phyloP scores from a whole-genome alignment of 2,797 vertebrate species.

The Florisuga fusca region DNA sequence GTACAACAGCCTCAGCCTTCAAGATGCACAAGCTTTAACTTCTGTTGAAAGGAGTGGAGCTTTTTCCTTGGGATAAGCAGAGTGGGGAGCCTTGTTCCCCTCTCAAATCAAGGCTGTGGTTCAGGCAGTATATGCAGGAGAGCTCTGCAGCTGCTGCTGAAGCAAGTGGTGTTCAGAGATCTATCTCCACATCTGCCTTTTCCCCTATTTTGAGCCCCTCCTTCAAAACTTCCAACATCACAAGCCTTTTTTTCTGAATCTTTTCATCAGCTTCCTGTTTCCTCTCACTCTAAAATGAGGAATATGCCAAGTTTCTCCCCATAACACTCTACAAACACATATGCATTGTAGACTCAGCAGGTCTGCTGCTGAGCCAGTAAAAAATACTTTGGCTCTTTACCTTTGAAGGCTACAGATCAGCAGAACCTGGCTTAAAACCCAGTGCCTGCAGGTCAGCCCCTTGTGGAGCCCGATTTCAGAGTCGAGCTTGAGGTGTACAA shows the following conservation, averaged over 20 bases:
- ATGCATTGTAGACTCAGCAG: neutral
- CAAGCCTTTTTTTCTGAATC: neutral
- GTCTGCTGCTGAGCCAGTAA: neutral
- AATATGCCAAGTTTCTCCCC: neutral
- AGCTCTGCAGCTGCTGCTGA: neutral
- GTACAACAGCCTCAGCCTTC: neutral
- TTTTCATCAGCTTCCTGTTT: neutral
- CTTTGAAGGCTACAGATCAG: neutral
- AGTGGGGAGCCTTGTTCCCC: neutral
- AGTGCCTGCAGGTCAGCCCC: neutral
- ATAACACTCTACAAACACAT: neutral
- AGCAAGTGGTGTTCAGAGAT: neutral
- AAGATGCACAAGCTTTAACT: neutral
- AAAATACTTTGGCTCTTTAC: neutral
- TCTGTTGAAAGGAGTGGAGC: neutral
- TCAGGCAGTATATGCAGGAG: neutral
- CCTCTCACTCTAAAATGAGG: neutral
- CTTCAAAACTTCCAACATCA: neutral
- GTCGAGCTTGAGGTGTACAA: neutral
- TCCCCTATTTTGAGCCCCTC: fast-evolving
- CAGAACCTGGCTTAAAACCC: neutral
- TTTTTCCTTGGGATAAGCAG: neutral
- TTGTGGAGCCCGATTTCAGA: neutral
- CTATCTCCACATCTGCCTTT: neutral
- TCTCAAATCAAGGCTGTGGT: fast-evolving